phyloP scores from a whole-genome alignment of 2,888 invertebrate species.

The Hoplodrina ambigua region DNA sequence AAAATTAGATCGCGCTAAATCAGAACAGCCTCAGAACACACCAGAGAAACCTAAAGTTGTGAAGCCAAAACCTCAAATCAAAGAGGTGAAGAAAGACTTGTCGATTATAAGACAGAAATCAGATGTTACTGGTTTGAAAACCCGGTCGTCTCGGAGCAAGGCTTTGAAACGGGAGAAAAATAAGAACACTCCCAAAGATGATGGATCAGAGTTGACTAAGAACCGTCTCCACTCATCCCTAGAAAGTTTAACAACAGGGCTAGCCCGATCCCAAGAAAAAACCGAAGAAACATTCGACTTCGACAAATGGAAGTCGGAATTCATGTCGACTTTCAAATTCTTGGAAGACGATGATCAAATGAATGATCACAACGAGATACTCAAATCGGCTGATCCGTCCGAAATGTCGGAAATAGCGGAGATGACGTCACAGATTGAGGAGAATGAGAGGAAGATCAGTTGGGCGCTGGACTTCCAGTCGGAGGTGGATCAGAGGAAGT shows the following conservation, averaged over 20 bases:
- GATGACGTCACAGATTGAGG: slow-evolving; percentile 89
- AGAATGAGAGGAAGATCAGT: slow-evolving; percentile 90
- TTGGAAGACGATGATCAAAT: slow-evolving; percentile 86
- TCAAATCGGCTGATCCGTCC: slow-evolving; percentile 84
- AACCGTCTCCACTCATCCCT: slow-evolving; percentile 86
- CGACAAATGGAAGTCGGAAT: slow-evolving; percentile 86
- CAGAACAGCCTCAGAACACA: slow-evolving; percentile 79
- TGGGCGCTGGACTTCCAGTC: slow-evolving; percentile 92
- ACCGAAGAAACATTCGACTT: slow-evolving; percentile 85
- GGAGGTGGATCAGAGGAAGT: slow-evolving; percentile 93
- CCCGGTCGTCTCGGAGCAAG: slow-evolving; percentile 79
- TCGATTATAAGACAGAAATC: slow-evolving; percentile 91
- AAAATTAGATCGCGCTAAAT: slow-evolving; percentile 82
- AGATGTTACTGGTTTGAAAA: slow-evolving; percentile 91
- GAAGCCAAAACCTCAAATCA: slow-evolving; percentile 49
- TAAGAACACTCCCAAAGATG: slow-evolving; percentile 71
- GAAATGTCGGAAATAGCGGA: slow-evolving; percentile 89
- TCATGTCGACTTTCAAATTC: slow-evolving; percentile 84
- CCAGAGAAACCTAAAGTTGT: slow-evolving; percentile 40
- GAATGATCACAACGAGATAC: slow-evolving; percentile 82
- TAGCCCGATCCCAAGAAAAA: slow-evolving; percentile 85
- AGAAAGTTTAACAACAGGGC: slow-evolving; percentile 84
- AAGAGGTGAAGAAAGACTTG: slow-evolving; percentile 68
- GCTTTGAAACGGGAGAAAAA: slow-evolving; percentile 79
- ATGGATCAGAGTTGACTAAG: slow-evolving; percentile 78